A percentile compares a stretch with the other conserved stretches of the same genome.
Evolutionary conservation across 2,113 vertebrate species (phyloP).

Genomic region (Psophia crepitans): DNA sequence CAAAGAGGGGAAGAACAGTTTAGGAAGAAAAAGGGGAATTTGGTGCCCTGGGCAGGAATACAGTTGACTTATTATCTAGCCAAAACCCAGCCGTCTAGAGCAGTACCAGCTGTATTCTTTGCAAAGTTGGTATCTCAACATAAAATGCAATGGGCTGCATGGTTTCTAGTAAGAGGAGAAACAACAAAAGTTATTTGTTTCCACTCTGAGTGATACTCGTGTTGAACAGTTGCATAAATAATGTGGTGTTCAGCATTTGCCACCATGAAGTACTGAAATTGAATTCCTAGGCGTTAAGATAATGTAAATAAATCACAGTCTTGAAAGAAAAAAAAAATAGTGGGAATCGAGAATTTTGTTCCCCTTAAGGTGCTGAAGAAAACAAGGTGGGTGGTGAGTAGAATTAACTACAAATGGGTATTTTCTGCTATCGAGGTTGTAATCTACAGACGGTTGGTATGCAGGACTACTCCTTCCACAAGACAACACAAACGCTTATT

Average conservation of each 20-base stretch:
- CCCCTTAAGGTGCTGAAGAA: not conserved
- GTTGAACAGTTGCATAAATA: not conserved
- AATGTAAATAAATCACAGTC: not conserved
- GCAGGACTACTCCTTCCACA: not conserved
- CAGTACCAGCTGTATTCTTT: not conserved
- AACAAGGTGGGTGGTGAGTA: conserved; percentile 14
- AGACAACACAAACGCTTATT: not conserved
- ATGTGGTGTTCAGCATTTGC: not conserved
- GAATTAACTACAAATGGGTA: not conserved
- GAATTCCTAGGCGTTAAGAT: not conserved
- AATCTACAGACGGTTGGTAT: not conserved
- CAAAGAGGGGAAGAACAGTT: not conserved
- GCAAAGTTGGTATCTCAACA: not conserved
- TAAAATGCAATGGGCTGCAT: not conserved
- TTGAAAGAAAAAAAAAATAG: not conserved
- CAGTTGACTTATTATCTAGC: not conserved
- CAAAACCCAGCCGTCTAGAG: not conserved
- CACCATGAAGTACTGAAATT: not conserved
- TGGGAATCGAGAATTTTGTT: not conserved
- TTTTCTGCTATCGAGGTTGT: not conserved
- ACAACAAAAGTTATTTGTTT: not conserved
- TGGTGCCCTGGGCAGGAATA: not conserved
- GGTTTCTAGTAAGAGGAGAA: not conserved
- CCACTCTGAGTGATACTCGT: not conserved
- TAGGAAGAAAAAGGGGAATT: not conserved